Evolutionary conservation across 64 coral and sea anemone species (phyloP).

Genomic region (Acropora tenuis): DNA sequence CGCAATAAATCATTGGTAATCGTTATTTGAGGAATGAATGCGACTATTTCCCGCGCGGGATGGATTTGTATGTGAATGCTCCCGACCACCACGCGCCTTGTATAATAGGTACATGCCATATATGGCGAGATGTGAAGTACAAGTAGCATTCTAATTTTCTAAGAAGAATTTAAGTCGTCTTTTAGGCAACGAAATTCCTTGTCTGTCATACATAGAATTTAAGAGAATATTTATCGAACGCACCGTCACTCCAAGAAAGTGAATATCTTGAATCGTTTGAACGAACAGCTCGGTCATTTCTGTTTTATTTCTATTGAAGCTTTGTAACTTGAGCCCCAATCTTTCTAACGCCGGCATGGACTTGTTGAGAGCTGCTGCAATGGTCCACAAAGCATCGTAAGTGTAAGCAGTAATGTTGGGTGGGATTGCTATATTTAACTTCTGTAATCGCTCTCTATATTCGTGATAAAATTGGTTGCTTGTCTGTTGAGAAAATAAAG

Average conservation of each 20-base stretch:
- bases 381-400: slow-evolving; percentile 83
- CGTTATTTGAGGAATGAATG: no score
- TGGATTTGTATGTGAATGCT: no score
- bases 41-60: no score
- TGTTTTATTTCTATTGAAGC: slow-evolving; percentile 50
- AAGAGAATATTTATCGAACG: background rate
- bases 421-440: slow-evolving; percentile 44
- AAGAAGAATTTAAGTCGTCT: no score
- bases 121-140: no score
- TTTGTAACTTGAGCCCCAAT: slow-evolving; percentile 48
- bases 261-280: slow-evolving; percentile 63
- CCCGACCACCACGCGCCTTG: no score
- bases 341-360: slow-evolving; percentile 50
- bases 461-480: slow-evolving; percentile 52
- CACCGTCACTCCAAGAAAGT: slow-evolving; percentile 82
- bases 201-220: no score
- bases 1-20: background rate
- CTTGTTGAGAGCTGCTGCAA: slow-evolving; percentile 68
- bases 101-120: no score
- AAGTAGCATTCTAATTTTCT: no score
- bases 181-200: no score
- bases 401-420: slow-evolving; percentile 84
- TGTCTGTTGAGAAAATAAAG: slow-evolving; percentile 46
- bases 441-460: slow-evolving; percentile 53
- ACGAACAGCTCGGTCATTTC: slow-evolving; percentile 65